These are phyloP conservation scores for Microctonus aethiopoides DNA, from an alignment of 2,888 invertebrate species.

Conservation along the genomic window DNA sequence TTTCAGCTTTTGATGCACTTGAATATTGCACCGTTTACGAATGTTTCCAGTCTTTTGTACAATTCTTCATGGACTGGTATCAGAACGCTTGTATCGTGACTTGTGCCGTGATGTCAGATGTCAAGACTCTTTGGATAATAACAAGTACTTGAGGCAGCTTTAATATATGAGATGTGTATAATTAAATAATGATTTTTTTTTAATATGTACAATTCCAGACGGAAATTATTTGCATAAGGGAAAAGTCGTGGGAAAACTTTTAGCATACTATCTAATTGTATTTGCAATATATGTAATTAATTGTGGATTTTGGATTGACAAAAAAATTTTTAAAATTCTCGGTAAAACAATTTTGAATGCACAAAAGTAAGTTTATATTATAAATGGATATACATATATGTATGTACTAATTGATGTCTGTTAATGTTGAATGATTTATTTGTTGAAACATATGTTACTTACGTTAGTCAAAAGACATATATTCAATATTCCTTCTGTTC, in stretches of 20 bases:
- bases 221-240: constrained; percentile 43
- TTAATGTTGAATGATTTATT: not conserved
- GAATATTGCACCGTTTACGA: constrained; percentile 4
- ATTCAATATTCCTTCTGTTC: not conserved
- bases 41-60: constrained; percentile 3
- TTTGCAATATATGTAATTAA: constrained; percentile 48
- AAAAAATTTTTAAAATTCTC: constrained; percentile 43
- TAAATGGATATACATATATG: not conserved
- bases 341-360: constrained; percentile 38
- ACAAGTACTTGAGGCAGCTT: too few species aligned
- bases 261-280: constrained; percentile 48
- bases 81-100: constrained; percentile 27
- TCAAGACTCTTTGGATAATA: constrained; percentile 46
- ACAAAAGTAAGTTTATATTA: constrained; percentile 38
- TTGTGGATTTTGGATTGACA: constrained; percentile 44
- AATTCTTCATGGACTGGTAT: constrained; percentile 26
- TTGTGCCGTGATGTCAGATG: constrained; percentile 42
- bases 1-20: constrained; percentile 23
- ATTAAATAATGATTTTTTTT: too few species aligned
- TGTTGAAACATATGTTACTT: not conserved
- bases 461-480: not conserved
- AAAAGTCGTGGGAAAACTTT: constrained; percentile 46
- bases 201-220: constrained; percentile 34
- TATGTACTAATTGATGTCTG: not conserved
- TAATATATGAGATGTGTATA: too few species aligned